These are phyloP conservation scores for Serrognathus titanus DNA, from an alignment of 2,888 invertebrate genomes.

Conservation along the genomic window DNA sequence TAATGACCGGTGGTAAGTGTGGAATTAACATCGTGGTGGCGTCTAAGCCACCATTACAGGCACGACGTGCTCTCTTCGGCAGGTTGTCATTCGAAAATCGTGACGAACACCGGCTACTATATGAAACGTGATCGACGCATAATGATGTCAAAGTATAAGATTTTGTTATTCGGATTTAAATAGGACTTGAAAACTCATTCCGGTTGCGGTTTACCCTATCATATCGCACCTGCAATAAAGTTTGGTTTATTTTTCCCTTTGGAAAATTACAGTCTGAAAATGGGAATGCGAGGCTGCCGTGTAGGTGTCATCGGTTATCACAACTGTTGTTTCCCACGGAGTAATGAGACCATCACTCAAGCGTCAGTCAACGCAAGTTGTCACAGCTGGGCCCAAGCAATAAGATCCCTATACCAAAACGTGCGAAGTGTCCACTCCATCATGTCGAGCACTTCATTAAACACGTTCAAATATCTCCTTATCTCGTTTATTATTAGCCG, in stretches of 20 bases:
- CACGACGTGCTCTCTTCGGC: constrained; percentile 26
- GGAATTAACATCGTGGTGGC: constrained; percentile 36
- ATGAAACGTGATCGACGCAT: constrained; percentile 46
- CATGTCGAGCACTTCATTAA: constrained; percentile 37
- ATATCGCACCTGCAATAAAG: constrained; percentile 16
- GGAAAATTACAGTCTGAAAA: no score
- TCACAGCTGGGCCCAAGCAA: constrained; percentile 31
- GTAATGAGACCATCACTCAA: constrained; percentile 40
- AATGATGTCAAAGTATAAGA: constrained; percentile 47
- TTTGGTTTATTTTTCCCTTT: no score
- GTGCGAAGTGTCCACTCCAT: constrained; percentile 34
- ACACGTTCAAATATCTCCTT: constrained; percentile 31
- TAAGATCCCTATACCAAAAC: constrained; percentile 28
- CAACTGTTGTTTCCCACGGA: constrained; percentile 35
- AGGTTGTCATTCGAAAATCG: constrained; percentile 42
- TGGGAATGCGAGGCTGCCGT: neutral
- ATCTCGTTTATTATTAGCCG: constrained; percentile 31
- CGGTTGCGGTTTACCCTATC: constrained; percentile 38
- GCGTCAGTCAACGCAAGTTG: constrained; percentile 34
- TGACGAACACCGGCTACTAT: constrained; percentile 48
- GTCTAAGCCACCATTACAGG: constrained; percentile 13
- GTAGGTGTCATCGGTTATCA: constrained; percentile 31
- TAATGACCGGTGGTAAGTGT: constrained; percentile 42
- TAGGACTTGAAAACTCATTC: constrained; percentile 24
- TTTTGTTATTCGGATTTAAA: constrained; percentile 36